A percentile compares a stretch with the other conserved stretches of the same genome.
Evolutionary conservation across 23 tunicate genomes (phyloP).

Genomic region (Halocynthia roretzi): DNA sequence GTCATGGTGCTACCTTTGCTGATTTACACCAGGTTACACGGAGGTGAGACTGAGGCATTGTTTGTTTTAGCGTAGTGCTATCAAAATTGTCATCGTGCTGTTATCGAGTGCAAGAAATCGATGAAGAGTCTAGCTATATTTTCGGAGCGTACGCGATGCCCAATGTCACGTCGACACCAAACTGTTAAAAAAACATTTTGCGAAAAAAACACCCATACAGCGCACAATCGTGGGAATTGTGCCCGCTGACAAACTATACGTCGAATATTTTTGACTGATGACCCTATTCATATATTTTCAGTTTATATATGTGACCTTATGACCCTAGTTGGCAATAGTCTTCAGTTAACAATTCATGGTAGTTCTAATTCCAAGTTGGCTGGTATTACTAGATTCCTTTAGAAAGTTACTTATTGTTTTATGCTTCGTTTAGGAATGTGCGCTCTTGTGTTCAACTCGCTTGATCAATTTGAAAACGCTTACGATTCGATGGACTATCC

Average conservation of each 20-base stretch:
- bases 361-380: not conserved
- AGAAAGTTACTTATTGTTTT: not conserved
- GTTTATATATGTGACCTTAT: no score
- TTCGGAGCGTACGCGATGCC: not conserved
- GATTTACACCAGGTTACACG: constrained; percentile 53
- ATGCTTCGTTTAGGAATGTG: constrained; percentile 25
- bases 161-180: not conserved
- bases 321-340: no score
- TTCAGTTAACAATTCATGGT: not conserved
- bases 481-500: not conserved
- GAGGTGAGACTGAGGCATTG: constrained; percentile 31
- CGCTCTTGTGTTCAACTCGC: constrained; percentile 49
- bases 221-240: not conserved
- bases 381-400: not conserved
- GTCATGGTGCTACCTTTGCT: constrained; percentile 77
- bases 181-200: not conserved
- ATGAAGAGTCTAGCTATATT: not conserved
- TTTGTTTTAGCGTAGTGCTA: not conserved
- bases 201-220: not conserved
- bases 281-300: no score
- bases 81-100: not conserved
- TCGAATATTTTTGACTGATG: no score
- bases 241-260: no score
- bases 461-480: not conserved
- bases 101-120: no score